Evolutionary conservation across 2,113 vertebrate genomes (phyloP), one percentile per base, ranked within the genome.

Genomic region (Struthio camelus): DNA sequence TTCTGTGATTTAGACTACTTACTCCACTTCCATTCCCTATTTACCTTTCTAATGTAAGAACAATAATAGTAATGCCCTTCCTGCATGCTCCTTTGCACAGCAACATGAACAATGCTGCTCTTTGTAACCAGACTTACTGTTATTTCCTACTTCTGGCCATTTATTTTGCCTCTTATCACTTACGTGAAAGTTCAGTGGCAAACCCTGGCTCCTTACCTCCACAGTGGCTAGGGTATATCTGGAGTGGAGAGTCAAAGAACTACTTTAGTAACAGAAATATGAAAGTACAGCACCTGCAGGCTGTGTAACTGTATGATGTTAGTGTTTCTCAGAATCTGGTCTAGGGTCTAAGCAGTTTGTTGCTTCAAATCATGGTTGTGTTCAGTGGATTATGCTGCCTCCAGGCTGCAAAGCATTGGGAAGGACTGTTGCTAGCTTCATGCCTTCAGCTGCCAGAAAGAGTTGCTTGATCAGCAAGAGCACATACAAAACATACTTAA

Each of bases 261-360:
- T 54, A 24, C 28, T 42, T 7, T 82, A 75, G 44, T 13, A 78
- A 78, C 3, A 2, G 59, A 78, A 84, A 61, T 19, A 44, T 2
- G 14, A 30, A 71, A 71, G 46, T 1, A 28, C 1, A n/a, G 12
- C 6, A 7, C 2, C 23, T 53, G 23, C 7, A 40, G 42, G 8
- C 22, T 40, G 8, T 14, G 19, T 25, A 25, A 56, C 32, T 1
- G 1, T 1, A 34, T 2, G 51, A 5, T 0, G 1, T 32, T 66
- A 9, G 1, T 24, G 12, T 7, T 82, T 36, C 30, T 66, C 11
- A 16, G 2, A 14, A 8, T 20, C 16, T 71, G 20, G 6, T 38
- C 7, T 42, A 22, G 50, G 34, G 48, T 44, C 9, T 46, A 23
- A 88, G 30, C 10, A 34, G 25, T 11, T 56, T 5, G 3, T 11